Base-by-base conservation (phyloP, 2,888 invertebrate genomes). In the Macrosoma leucophasiata region DNA sequence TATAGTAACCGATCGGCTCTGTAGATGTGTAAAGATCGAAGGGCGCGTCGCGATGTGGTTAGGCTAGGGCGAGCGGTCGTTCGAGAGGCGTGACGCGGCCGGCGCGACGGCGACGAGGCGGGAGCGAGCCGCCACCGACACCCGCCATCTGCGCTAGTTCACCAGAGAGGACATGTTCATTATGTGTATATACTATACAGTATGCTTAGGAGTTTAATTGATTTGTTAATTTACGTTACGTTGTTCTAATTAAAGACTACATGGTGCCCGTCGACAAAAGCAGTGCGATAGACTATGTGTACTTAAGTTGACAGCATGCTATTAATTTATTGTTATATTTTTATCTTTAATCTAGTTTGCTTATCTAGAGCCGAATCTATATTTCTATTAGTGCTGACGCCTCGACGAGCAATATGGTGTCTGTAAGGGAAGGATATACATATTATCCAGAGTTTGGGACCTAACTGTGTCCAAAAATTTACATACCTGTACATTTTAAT, bases 401-500 rank as follows among this genome's bases (percentile, higher is more conserved):
- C 77, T 81, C 82, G 81, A 81, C 84, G 84, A 82, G 84, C 82
- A 81, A 77, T 69, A 79, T 79, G 82, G 76, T 75, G 82, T 84
- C 84, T 82, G 74, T 75, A 79, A 79, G 81, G 74, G 81, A 78
- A 76, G 81, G 84, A 77, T 77, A 77, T 68, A 72, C 59, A 72
- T 66, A 64, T 75, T 81, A 77, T 81, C 81, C 81, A 77, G 71
- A 75, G 78, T 84, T 84, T 79, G 81, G 82, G 81, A 78, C 82
- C 69, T 63, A 63, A 65, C 48, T 46, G 71, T 72, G 82, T 82
- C 84, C 81, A 76, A 74, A 17, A 75, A 78, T 73, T 74, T 78
- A 84, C 81, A 84, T 84, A 85, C 85, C 85, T 85, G 85, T 85
- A 85, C 84, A 85, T 85, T 84, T 84, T 84, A 85, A 84, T 84